Percentiles rank a stretch among this genome's conserved stretches.
phyloP scores from a whole-genome alignment of 2,113 vertebrate species.

The Sphyrna mokarran region DNA sequence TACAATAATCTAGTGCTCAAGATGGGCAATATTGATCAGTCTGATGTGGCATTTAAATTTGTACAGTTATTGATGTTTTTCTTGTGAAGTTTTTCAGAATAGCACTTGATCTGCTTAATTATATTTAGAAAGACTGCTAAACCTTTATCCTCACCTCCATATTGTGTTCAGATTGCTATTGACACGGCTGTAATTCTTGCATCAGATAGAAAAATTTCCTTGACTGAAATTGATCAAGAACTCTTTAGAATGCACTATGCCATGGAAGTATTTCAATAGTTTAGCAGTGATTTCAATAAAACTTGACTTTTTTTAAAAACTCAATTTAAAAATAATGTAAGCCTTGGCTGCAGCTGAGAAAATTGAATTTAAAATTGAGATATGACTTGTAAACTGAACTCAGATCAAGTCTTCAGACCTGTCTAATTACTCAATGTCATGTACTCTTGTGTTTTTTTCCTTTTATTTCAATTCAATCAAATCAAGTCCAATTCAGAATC shows the following conservation, averaged over 20 bases:
- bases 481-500: no score
- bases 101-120: background rate
- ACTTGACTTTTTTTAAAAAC: background rate
- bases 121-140: slow-evolving; percentile 1
- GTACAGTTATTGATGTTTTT: background rate
- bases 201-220: background rate
- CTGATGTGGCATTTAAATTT: background rate
- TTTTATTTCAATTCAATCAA: no score
- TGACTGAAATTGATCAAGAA: background rate
- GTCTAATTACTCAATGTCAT: background rate
- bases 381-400: background rate
- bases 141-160: background rate
- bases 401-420: background rate
- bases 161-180: background rate
- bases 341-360: background rate
- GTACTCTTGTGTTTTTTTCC: background rate
- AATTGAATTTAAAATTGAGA: background rate
- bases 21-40: background rate
- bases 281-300: background rate
- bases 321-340: background rate
- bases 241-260: background rate
- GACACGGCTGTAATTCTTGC: background rate
- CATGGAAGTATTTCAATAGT: background rate
- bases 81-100: background rate
- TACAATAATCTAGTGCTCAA: background rate